These are phyloP conservation scores for Ceratotherium simum DNA, from an alignment of 2,113 vertebrate genomes.

Conservation along the genomic window DNA sequence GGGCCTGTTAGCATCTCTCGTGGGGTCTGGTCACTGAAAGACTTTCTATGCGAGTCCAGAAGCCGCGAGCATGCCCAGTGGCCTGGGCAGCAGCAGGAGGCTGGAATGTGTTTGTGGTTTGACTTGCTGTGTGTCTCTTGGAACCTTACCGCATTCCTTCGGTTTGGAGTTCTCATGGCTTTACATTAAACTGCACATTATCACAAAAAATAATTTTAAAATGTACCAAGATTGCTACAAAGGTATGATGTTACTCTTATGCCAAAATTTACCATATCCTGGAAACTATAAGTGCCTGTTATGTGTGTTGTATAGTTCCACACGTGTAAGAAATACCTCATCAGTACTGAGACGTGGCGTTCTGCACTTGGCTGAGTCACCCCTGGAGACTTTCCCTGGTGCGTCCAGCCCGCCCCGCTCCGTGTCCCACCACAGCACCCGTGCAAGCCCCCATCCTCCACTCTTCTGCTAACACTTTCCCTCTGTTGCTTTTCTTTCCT, in stretches of 20 bases:
- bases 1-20: background rate
- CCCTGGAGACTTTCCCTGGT: background rate
- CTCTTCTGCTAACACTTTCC: background rate
- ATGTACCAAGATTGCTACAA: background rate
- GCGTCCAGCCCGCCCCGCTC: accelerated
- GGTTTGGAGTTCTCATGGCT: background rate
- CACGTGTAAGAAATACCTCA: background rate
- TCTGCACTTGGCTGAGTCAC: too few relatives aligned
- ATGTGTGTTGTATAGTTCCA: too few relatives aligned
- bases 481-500: background rate
- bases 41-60: background rate
- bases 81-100: background rate
- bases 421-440: accelerated
- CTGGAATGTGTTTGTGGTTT: background rate
- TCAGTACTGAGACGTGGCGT: background rate
- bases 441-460: too few relatives aligned
- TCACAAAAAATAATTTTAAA: background rate
- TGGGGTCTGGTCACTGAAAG: too few relatives aligned
- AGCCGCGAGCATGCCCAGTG: accelerated
- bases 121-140: background rate
- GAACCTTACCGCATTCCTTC: background rate
- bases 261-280: background rate
- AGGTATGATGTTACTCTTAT: background rate
- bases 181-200: background rate
- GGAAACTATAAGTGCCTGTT: background rate